These are phyloP conservation scores for Mola mola DNA, from an alignment of 2,113 vertebrate species.

Conservation along the genomic window DNA sequence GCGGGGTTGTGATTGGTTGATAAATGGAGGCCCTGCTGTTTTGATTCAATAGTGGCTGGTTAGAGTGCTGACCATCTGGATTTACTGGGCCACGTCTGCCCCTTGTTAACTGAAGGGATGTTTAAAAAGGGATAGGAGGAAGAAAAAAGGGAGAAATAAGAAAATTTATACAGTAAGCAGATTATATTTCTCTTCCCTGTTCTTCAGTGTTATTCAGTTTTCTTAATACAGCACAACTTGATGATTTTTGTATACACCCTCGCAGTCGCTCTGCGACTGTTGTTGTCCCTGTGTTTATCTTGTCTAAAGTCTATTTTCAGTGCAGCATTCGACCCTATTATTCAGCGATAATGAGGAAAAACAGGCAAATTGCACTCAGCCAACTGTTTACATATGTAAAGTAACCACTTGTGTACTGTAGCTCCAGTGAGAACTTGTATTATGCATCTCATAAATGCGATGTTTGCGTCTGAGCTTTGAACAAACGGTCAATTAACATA, in stretches of 20 bases:
- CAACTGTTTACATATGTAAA: constrained; percentile 50
- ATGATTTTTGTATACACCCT: no score
- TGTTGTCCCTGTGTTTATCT: constrained; percentile 11
- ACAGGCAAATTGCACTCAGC: constrained; percentile 8
- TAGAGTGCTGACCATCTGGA: constrained; percentile 61
- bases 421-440: constrained; percentile 30
- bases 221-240: no score
- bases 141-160: not conserved
- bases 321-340: not conserved
- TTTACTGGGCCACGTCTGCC: constrained; percentile 20
- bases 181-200: constrained; percentile 5
- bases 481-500: constrained; percentile 68
- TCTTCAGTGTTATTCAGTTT: no score
- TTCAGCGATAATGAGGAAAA: no score
- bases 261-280: no score
- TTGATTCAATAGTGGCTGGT: constrained; percentile 55
- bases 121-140: constrained; percentile 35
- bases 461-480: constrained; percentile 53
- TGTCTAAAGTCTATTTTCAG: constrained; percentile 18
- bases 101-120: constrained; percentile 37
- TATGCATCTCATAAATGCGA: constrained; percentile 44
- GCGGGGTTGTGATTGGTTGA: constrained; percentile 59
- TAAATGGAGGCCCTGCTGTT: constrained; percentile 43
- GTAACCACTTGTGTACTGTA: constrained; percentile 39
- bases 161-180: not conserved